These are phyloP conservation scores for Gila robusta DNA, from an alignment of 2,797 vertebrate species.

Conservation along the genomic window DNA sequence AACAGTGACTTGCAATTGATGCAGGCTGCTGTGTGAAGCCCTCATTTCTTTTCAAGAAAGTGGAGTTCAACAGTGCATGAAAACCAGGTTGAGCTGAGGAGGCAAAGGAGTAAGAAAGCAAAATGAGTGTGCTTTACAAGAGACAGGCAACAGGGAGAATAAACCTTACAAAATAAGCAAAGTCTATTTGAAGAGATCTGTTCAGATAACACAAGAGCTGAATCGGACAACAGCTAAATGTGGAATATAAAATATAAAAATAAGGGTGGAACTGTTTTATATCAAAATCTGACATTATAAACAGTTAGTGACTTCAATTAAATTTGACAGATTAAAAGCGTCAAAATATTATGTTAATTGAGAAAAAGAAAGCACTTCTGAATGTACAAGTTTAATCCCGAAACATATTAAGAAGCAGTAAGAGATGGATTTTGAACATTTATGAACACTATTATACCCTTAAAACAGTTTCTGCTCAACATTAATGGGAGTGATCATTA, in stretches of 20 bases:
- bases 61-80: constrained; percentile 56
- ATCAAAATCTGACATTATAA: background rate
- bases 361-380: background rate
- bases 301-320: background rate
- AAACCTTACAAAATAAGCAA: constrained; percentile 19
- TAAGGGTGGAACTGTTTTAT: background rate
- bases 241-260: background rate
- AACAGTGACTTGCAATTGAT: constrained; percentile 56
- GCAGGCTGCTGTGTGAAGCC: constrained; percentile 50
- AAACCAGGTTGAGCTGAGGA: constrained; percentile 50
- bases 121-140: constrained; percentile 32
- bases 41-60: constrained; percentile 58
- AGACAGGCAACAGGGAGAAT: constrained; percentile 28
- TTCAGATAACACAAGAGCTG: constrained; percentile 18
- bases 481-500: background rate
- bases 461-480: background rate
- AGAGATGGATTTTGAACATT: background rate
- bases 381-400: background rate
- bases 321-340: background rate
- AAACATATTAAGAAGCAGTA: background rate
- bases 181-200: constrained; percentile 35
- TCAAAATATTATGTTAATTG: background rate
- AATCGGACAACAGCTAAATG: background rate
- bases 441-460: background rate
- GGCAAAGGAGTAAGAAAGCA: constrained; percentile 47